Percentiles rank a stretch among this genome's conserved stretches.
Evolutionary conservation across 2,797 vertebrate species (phyloP).

Genomic region (Lagodon rhomboides): DNA sequence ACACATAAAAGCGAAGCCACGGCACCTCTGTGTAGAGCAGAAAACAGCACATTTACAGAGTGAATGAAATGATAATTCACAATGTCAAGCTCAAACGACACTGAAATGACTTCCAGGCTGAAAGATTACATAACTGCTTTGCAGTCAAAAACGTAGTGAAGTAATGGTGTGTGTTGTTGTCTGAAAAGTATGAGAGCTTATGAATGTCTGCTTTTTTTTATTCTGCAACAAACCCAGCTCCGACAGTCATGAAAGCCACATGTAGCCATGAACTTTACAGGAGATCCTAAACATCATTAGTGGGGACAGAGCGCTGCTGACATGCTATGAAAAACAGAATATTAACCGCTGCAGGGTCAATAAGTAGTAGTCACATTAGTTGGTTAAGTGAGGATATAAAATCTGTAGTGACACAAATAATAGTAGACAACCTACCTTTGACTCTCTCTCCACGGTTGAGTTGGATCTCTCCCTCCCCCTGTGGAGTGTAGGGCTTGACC

Average conservation of each 20-base stretch:
- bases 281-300: conserved; percentile 16
- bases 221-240: conserved; percentile 37
- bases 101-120: conserved; percentile 55
- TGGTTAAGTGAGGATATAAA: conserved; percentile 8
- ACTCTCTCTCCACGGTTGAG: conserved; percentile 96
- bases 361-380: conserved; percentile 8
- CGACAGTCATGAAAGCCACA: conserved; percentile 46
- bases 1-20: conserved; percentile 73
- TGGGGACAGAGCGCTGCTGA: neutral
- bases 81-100: conserved; percentile 54
- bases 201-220: conserved; percentile 24
- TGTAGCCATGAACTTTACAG: conserved; percentile 28
- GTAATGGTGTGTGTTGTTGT: conserved; percentile 34
- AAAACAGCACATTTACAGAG: conserved; percentile 66
- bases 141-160: conserved; percentile 42
- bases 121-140: conserved; percentile 49
- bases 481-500: conserved; percentile 95
- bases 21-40: conserved; percentile 57
- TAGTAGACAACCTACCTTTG: conserved; percentile 87
- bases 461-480: conserved; percentile 96
- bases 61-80: conserved; percentile 61
- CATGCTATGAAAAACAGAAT: conserved; percentile 30
- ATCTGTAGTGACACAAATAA: neutral
- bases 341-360: conserved; percentile 16
- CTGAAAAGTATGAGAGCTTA: conserved; percentile 25